Percentiles rank a stretch among this genome's conserved stretches.
phyloP scores from a whole-genome alignment of 2,888 invertebrate genomes.

The Bombylius major region DNA sequence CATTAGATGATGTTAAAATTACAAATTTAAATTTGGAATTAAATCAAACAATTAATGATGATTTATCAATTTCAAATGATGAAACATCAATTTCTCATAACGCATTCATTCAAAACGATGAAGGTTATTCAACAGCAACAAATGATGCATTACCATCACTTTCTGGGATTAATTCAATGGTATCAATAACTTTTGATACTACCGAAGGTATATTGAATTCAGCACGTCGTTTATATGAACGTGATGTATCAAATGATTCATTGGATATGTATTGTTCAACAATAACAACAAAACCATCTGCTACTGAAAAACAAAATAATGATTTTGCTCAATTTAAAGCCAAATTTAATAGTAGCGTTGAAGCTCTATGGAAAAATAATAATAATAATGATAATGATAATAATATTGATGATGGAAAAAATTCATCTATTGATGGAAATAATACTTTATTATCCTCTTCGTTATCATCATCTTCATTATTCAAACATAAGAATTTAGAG shows the following conservation, averaged over 20 bases:
- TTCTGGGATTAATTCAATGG: no score
- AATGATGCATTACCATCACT: no score
- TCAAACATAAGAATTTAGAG: constrained; percentile 21
- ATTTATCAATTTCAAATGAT: constrained; percentile 4
- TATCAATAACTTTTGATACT: no score
- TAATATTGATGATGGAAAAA: neutral
- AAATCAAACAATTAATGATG: neutral
- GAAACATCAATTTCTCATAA: neutral
- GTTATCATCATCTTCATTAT: neutral
- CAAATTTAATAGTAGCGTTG: constrained; percentile 54
- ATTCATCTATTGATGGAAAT: neutral
- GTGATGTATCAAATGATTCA: constrained; percentile 18
- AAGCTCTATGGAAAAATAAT: constrained; percentile 49
- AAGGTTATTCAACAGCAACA: no score
- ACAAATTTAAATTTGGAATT: no score
- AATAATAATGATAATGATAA: constrained; percentile 17
- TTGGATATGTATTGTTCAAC: neutral
- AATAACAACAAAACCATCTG: constrained; percentile 2
- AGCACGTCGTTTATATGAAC: constrained; percentile 19
- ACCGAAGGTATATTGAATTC: neutral
- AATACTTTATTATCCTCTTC: neutral
- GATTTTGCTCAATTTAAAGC: constrained; percentile 32
- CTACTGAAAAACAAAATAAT: constrained; percentile 14
- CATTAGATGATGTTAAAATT: neutral
- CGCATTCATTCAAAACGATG: no score